phyloP scores from a whole-genome alignment of 2,797 vertebrate genomes.

The Darevskia mixta region DNA sequence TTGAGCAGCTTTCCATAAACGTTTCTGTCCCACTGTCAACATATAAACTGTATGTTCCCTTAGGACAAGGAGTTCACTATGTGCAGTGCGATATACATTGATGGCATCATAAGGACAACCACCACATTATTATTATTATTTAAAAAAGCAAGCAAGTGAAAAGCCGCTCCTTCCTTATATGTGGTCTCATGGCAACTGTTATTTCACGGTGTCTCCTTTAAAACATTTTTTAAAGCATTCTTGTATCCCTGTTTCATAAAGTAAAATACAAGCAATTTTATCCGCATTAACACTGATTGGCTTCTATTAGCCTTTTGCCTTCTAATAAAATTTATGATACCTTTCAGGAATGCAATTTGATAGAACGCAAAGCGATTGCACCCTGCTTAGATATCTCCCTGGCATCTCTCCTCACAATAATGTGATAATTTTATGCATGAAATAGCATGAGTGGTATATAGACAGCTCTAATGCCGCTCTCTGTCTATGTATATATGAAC shows the following conservation, averaged over 20 bases:
- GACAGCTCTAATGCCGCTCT: constrained; percentile 86
- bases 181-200: constrained; percentile 58
- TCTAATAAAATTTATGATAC: constrained; percentile 88
- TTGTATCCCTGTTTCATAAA: constrained; percentile 76
- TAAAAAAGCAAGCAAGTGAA: not conserved
- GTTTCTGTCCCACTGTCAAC: not conserved
- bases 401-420: constrained; percentile 85
- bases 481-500: constrained; percentile 75
- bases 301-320: constrained; percentile 86
- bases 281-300: constrained; percentile 85
- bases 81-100: not conserved
- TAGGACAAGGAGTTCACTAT: not conserved
- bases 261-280: constrained; percentile 86
- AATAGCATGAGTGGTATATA: constrained; percentile 87
- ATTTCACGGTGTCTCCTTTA: constrained; percentile 45
- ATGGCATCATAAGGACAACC: no score
- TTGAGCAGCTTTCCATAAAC: not conserved
- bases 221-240: constrained; percentile 73
- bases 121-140: not conserved
- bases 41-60: not conserved
- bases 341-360: constrained; percentile 86
- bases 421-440: constrained; percentile 88
- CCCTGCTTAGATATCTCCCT: constrained; percentile 86
- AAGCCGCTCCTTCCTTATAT: constrained; percentile 29
- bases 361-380: constrained; percentile 86